A percentile compares a stretch with the other conserved stretches of the same genome.
Conservation (phyloP, 2,797 vertebrate genomes). For the Rhyacichthys aspro region DNA sequence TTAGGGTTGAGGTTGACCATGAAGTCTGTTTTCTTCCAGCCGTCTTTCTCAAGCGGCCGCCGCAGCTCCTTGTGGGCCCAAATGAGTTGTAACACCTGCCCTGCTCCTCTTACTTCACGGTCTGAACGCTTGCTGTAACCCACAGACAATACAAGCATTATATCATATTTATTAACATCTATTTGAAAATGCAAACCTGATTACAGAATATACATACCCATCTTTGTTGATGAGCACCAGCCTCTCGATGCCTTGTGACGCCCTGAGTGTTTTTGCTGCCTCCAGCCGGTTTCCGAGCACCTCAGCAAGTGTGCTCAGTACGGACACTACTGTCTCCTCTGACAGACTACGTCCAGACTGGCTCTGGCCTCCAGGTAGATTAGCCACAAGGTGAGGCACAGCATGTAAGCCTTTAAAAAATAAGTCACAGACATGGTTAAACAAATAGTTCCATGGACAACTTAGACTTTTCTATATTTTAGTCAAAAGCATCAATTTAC, state of each 20-base stretch:
- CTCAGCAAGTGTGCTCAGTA: slow-evolving; percentile 93
- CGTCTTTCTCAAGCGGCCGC: slow-evolving; percentile 93
- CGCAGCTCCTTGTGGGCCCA: slow-evolving; percentile 97
- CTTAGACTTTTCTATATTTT: neutral
- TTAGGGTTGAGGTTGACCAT: slow-evolving; percentile 84
- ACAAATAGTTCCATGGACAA: too few species aligned
- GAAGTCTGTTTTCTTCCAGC: slow-evolving; percentile 98
- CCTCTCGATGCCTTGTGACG: slow-evolving; percentile 93
- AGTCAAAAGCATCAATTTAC: slow-evolving; percentile 68
- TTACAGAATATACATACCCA: slow-evolving; percentile 74
- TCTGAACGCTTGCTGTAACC: slow-evolving; percentile 88
- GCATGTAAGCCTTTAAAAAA: slow-evolving; percentile 87
- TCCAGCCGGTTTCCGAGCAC: slow-evolving; percentile 92
- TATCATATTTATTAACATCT: too few species aligned
- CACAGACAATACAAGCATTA: neutral
- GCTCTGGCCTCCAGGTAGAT: slow-evolving; percentile 89
- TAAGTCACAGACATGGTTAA: neutral
- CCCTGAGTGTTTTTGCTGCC: slow-evolving; percentile 91
- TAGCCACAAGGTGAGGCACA: slow-evolving; percentile 88
- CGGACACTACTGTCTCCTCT: slow-evolving; percentile 92
- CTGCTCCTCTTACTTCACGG: slow-evolving; percentile 91
- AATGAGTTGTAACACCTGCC: slow-evolving; percentile 91
- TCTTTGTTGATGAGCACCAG: slow-evolving; percentile 96
- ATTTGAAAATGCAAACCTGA: neutral
- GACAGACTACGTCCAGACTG: slow-evolving; percentile 84